Conservation (phyloP, 2,888 invertebrate genomes). For the Drosophila recens region DNA sequence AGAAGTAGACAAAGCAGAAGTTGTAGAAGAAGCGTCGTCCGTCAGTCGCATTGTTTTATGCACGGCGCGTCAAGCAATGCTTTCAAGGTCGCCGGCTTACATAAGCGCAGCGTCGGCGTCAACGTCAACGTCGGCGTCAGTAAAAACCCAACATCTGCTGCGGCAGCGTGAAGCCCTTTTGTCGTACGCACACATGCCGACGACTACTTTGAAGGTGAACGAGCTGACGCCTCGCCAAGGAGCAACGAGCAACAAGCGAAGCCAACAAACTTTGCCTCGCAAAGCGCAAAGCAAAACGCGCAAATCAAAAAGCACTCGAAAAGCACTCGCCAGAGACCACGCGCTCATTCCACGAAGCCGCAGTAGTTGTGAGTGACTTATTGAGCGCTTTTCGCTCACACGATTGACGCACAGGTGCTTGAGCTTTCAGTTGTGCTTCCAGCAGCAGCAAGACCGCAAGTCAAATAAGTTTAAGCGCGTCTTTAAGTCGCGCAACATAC, state of each 20-base stretch:
- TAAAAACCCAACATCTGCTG: slow-evolving; percentile 59
- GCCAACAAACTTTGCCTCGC: slow-evolving; percentile 72
- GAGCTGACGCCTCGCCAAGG: slow-evolving; percentile 42
- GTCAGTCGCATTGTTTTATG: slow-evolving; percentile 42
- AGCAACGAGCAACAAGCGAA: slow-evolving; percentile 57
- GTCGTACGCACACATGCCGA: slow-evolving; percentile 41
- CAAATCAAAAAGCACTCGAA: slow-evolving; percentile 13
- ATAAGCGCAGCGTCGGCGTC: slow-evolving; percentile 45
- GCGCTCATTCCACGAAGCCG: slow-evolving; percentile 55
- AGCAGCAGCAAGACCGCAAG: slow-evolving; percentile 51
- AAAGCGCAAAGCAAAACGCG: slow-evolving; percentile 15
- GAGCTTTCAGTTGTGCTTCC: slow-evolving; percentile 62
- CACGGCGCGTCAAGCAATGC: slow-evolving; percentile 40
- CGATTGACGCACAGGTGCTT: slow-evolving; percentile 54
- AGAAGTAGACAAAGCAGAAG: slow-evolving; percentile 29
- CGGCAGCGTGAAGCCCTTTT: slow-evolving; percentile 57
- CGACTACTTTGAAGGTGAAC: slow-evolving; percentile 68
- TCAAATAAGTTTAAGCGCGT: slow-evolving; percentile 42
- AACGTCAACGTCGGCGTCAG: slow-evolving; percentile 49
- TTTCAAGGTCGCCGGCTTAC: slow-evolving; percentile 70
- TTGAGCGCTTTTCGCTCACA: slow-evolving; percentile 47
- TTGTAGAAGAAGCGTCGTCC: slow-evolving; percentile 16
- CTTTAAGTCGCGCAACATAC: slow-evolving; percentile 39
- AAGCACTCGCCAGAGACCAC: slow-evolving; percentile 42
- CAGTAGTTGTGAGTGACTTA: slow-evolving; percentile 23